These are phyloP conservation scores for Smittia aterrima DNA, from an alignment of 2,888 invertebrate genomes.

Conservation along the genomic window DNA sequence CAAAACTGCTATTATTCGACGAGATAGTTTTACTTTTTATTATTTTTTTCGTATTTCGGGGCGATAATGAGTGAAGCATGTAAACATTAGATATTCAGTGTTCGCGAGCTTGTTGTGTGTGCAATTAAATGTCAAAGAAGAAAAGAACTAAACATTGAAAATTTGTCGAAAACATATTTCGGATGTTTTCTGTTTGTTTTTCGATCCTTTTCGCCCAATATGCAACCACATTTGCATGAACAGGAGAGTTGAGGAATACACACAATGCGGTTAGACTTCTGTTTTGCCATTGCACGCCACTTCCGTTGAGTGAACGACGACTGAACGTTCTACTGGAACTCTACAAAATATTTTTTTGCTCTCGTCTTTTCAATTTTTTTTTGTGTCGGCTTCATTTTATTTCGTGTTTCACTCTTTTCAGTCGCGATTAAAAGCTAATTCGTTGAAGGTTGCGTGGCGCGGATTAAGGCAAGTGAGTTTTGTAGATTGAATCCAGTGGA, in stretches of 20 bases:
- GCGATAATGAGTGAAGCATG: not conserved
- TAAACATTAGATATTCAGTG: not conserved
- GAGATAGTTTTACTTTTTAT: not conserved
- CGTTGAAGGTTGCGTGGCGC: not conserved
- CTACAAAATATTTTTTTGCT: not conserved
- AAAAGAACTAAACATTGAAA: not conserved
- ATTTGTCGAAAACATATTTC: constrained; percentile 16
- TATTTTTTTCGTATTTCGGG: not conserved
- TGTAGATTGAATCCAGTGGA: too few species aligned
- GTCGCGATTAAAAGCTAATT: constrained; percentile 18
- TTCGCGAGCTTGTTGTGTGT: not conserved
- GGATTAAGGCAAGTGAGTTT: not conserved
- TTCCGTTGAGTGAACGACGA: constrained; percentile 20
- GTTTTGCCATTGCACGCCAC: constrained; percentile 28
- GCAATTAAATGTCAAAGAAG: not conserved
- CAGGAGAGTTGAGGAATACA: constrained; percentile 1
- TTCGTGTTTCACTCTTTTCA: not conserved
- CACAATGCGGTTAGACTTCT: constrained; percentile 39
- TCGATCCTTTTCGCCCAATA: too few species aligned
- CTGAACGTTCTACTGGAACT: not conserved
- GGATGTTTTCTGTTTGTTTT: not conserved
- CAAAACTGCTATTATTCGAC: not conserved
- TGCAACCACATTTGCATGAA: constrained; percentile 32
- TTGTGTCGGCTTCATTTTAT: not conserved
- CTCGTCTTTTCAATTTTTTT: not conserved